A percentile compares a stretch with the other conserved stretches of the same genome.
Evolutionary conservation across 2,113 vertebrate genomes (phyloP).

Genomic region (human (Homo sapiens)): GRCh38 chr20:16337501-16338000

Average conservation of each 20-base stretch:
- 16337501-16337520: constrained; percentile 10
- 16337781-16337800: no score
- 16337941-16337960: not conserved
- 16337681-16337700: not conserved
- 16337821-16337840: not conserved
- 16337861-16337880: fast-evolving
- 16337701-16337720: not conserved
- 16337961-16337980: not conserved
- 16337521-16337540: not conserved
- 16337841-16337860: not conserved
- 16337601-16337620: not conserved
- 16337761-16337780: not conserved
- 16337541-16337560: not conserved
- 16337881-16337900: not conserved
- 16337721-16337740: not conserved
- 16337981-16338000: not conserved
- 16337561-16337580: not conserved
- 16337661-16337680: not conserved
- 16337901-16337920: fast-evolving
- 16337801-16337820: not conserved
- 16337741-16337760: no score
- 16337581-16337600: not conserved
- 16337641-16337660: not conserved
- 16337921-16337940: not conserved
- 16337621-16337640: not conserved